Evolutionary conservation across 2,797 vertebrate genomes (phyloP).

Genomic region (Poecilia gillii): DNA sequence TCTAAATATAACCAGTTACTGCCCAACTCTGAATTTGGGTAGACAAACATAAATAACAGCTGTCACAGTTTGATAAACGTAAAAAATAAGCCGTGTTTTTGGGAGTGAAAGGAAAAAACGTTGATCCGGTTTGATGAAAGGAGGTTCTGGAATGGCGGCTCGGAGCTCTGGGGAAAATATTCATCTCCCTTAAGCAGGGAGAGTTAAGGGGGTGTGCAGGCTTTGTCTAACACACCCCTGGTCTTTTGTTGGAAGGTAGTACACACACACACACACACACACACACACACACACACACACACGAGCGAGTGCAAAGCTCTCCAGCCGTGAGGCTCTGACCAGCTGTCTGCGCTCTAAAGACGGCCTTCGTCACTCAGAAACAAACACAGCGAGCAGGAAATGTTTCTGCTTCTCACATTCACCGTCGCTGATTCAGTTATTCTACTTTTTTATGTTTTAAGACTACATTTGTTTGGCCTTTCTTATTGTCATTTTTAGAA

Average conservation of each 20-base stretch:
- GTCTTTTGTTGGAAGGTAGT: conserved; percentile 72
- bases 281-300: conserved; percentile 38
- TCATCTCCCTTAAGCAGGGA: conserved; percentile 71
- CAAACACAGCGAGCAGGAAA: conserved; percentile 22
- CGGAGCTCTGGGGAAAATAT: conserved; percentile 69
- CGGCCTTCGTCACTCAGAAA: conserved; percentile 53
- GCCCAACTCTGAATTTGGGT: not conserved
- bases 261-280: conserved; percentile 35
- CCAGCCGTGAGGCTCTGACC: conserved; percentile 67
- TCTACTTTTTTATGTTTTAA: conserved; percentile 5
- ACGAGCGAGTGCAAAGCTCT: conserved; percentile 48
- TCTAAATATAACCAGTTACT: too few species aligned
- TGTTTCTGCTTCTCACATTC: conserved; percentile 1
- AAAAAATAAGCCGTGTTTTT: conserved; percentile 4
- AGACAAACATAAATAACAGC: not conserved
- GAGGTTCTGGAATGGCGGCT: conserved; percentile 10
- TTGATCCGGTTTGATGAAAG: not conserved
- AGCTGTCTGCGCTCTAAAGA: conserved; percentile 73
- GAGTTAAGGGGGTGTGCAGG: conserved; percentile 50
- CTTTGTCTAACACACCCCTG: conserved; percentile 70
- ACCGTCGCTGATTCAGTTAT: not conserved
- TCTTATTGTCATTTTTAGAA: not conserved
- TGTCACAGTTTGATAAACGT: not conserved
- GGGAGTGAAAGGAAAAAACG: not conserved
- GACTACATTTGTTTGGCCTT: not conserved